phyloP scores from a whole-genome alignment of 2,797 vertebrate genomes.

The Chiroxiphia lanceolata region DNA sequence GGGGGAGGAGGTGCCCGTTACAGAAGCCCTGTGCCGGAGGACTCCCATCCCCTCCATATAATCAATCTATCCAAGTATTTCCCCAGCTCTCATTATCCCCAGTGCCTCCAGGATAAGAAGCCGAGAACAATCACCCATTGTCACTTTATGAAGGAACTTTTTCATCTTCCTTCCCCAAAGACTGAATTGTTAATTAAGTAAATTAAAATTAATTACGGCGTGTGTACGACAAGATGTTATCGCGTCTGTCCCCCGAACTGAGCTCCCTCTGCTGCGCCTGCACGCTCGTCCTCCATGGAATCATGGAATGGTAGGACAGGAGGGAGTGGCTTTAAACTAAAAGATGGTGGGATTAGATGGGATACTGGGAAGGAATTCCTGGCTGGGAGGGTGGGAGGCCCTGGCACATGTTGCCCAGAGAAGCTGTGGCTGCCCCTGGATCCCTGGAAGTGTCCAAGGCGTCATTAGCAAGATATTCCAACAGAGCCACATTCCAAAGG shows the following conservation, averaged over 20 bases:
- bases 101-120: conserved; percentile 28
- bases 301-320: rapidly evolving
- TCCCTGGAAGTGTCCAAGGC: neutral
- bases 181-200: conserved; percentile 57
- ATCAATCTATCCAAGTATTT: conserved; percentile 24
- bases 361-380: neutral
- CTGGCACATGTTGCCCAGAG: neutral
- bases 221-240: conserved; percentile 12
- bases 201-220: conserved; percentile 52
- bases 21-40: neutral
- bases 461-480: neutral
- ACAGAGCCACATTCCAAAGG: neutral
- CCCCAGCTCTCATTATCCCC: conserved; percentile 31
- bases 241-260: neutral
- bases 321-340: neutral
- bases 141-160: conserved; percentile 46
- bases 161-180: conserved; percentile 47
- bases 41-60: neutral
- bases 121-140: conserved; percentile 46
- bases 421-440: neutral
- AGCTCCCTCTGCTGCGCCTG: neutral
- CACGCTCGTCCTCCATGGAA: rapidly evolving
- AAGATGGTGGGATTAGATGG: rapidly evolving
- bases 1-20: neutral
- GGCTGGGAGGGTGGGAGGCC: neutral